These are phyloP conservation scores for Caenorhabditis sp. DNA, from an alignment of 2,888 invertebrate genomes.

Conservation along the genomic window DNA sequence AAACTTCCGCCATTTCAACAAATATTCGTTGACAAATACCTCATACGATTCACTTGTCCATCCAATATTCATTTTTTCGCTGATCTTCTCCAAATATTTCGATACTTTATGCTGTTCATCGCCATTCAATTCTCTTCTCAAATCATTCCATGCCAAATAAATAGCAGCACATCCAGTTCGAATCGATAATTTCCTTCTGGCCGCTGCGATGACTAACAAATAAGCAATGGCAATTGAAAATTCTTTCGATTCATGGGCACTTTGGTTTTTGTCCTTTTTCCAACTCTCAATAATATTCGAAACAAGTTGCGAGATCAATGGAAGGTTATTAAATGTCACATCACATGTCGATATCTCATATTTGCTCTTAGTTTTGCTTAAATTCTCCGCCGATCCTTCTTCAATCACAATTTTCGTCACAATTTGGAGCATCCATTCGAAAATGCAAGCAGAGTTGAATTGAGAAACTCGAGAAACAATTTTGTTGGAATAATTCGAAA, in stretches of 20 bases:
- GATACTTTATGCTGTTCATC: not conserved
- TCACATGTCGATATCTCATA: constrained; percentile 47
- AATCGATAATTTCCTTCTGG: constrained; percentile 29
- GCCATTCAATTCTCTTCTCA: constrained; percentile 12
- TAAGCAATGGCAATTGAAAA: constrained; percentile 27
- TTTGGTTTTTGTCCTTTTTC: constrained; percentile 9
- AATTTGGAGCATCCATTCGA: constrained; percentile 41
- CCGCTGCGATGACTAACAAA: constrained; percentile 33
- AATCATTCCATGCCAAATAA: constrained; percentile 45
- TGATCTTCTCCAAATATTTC: constrained; percentile 3
- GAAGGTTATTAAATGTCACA: constrained; percentile 39
- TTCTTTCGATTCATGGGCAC: constrained; percentile 6
- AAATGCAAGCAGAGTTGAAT: constrained; percentile 20
- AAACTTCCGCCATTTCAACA: constrained; percentile 36
- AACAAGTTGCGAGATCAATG: constrained; percentile 26
- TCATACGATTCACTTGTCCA: constrained; percentile 48
- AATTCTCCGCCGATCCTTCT: constrained; percentile 38
- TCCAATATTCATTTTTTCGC: constrained; percentile 26
- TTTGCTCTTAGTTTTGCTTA: constrained; percentile 42
- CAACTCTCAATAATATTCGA: constrained; percentile 22
- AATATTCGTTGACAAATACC: constrained; percentile 36
- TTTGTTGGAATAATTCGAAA: not conserved
- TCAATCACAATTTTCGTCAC: constrained; percentile 12
- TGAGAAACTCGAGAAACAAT: not conserved
- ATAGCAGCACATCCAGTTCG: constrained; percentile 50